Evolutionary conservation across 1,140 invertebrate species (phyloP).

Genomic region (Adoxophyes honmai): DNA sequence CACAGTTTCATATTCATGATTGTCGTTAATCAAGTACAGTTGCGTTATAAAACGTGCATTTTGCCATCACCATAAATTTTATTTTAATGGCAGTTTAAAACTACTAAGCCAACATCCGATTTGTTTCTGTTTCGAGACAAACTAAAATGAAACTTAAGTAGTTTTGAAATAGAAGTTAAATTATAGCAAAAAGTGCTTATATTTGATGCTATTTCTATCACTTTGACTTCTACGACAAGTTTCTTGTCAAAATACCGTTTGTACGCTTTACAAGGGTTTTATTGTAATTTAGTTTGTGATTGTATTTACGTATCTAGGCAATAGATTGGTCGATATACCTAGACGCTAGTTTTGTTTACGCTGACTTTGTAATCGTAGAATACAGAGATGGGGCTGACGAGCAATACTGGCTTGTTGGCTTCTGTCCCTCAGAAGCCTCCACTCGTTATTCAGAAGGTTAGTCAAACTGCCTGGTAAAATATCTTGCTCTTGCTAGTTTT

Average conservation of each 20-base stretch:
- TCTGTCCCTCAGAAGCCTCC: constrained; percentile 47
- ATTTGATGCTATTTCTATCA: neutral
- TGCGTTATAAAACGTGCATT: constrained; percentile 11
- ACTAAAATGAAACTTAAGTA: neutral
- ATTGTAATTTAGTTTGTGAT: too few species aligned
- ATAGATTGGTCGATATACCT: constrained; percentile 56
- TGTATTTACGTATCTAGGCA: neutral
- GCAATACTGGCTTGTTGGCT: constrained; percentile 67
- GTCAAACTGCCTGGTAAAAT: constrained; percentile 14
- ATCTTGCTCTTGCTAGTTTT: too few species aligned
- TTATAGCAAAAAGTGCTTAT: neutral
- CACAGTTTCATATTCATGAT: constrained; percentile 8
- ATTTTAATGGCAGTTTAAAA: constrained; percentile 9
- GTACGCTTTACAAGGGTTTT: neutral
- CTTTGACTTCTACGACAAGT: neutral
- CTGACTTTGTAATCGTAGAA: neutral
- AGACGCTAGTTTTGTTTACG: neutral
- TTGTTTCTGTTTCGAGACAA: neutral
- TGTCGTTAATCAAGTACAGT: constrained; percentile 11
- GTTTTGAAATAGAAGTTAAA: neutral
- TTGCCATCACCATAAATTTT: constrained; percentile 15
- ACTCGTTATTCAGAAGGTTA: constrained; percentile 42
- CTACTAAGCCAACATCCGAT: neutral
- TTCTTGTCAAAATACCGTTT: neutral
- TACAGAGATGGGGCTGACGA: constrained; percentile 51